Evolutionary conservation across 2,113 vertebrate species (phyloP), one percentile per base, ranked within the genome.

Genomic region (Proterorhinus semilunaris): DNA sequence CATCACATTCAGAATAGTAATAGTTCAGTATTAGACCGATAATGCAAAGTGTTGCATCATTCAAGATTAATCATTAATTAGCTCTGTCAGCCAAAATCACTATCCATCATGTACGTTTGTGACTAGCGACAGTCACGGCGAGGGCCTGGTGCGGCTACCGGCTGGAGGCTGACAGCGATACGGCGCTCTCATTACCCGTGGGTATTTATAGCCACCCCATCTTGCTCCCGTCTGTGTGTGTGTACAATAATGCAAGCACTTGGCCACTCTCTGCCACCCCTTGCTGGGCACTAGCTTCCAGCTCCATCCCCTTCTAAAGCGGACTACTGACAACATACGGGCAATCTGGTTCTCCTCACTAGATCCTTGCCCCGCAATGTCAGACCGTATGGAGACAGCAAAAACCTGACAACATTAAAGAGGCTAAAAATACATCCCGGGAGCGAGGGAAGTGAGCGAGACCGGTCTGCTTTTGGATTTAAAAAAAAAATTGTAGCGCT

Each of bases 141-240:
- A 72, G 68, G 72, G 68, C 68, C 71, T 62, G 62, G 70, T 58
- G 67, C 69, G 62, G 68, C 74, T 72, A 42, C 45, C 62, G 79
- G 79, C 70, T 81, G 17, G 63, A 79, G 71, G 76, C 68, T 83
- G 82, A 87, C 79, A 85, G 74, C 16, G 48, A 86, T 72, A 82
- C 82, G 69, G 75, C 76, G 77, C 84, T 84, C 78, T 83, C 69
- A 87, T 88, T 90, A 88, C 71, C 58, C 76, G 8, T 62, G 70
- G 78, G 69, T 91, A 90, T 91, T 89, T 90, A 80, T 91, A 91
- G 87, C 72, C 53, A 69, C 73, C 78, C 88, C 68, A 84, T 87
- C 76, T 82, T 79, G 69, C 82, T 79, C 84, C 72, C 66, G 69
- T 82, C 76, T 10, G 78, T 47, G 69, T 64, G 71, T 47, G 55